Percentiles rank a stretch among this genome's conserved stretches.
Conservation (phyloP, 2,888 invertebrate species). For the Cataglyphis cursor region DNA sequence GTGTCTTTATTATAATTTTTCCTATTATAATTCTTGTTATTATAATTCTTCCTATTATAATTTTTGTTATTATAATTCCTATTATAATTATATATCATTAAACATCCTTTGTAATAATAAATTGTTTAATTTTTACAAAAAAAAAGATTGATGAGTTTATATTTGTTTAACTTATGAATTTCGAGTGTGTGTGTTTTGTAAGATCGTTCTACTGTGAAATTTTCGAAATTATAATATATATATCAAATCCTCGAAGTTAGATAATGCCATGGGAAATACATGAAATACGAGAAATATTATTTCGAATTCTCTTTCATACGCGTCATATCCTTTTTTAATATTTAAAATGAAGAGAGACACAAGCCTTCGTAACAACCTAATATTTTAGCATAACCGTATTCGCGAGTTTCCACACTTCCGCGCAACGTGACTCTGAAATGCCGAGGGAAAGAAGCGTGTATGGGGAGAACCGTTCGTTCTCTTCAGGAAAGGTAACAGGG, state of each 20-base stretch:
- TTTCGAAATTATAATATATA: background rate
- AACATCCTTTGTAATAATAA: background rate
- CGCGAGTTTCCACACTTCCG: constrained; percentile 25
- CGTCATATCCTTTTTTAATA: constrained; percentile 21
- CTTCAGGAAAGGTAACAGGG: constrained; percentile 18
- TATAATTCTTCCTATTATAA: no score
- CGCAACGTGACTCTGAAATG: constrained; percentile 33
- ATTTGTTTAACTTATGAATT: background rate
- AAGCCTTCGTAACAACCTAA: constrained; percentile 40
- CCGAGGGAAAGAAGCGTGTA: constrained; percentile 8
- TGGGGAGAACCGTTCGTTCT: constrained; percentile 23
- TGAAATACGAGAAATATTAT: constrained; percentile 17
- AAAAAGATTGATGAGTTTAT: background rate
- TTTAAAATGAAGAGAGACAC: constrained; percentile 8
- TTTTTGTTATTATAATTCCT: background rate
- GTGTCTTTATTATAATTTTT: background rate
- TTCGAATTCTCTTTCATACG: constrained; percentile 7
- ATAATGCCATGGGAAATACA: background rate
- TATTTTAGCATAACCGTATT: constrained; percentile 62
- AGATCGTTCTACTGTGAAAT: background rate
- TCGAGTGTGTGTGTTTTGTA: background rate
- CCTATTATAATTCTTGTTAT: no score
- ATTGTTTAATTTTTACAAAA: background rate
- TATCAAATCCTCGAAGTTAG: background rate
- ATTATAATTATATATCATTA: background rate